These are phyloP conservation scores for Vultur gryphus DNA, from an alignment of 2,797 vertebrate genomes.

Conservation along the genomic window DNA sequence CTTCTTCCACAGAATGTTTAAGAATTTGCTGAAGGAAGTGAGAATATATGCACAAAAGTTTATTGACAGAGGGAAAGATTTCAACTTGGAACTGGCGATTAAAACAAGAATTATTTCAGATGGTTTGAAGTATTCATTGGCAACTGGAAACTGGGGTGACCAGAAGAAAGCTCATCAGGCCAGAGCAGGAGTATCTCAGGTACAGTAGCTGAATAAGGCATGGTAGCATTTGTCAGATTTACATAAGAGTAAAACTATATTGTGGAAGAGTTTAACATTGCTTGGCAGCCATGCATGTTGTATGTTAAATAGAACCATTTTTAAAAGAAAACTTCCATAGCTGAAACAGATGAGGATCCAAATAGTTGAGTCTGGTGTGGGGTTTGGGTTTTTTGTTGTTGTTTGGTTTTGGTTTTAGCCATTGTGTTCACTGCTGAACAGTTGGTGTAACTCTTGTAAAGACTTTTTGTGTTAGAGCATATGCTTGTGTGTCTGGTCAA, in stretches of 20 bases:
- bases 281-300: background rate
- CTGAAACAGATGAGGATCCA: background rate
- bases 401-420: background rate
- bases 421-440: background rate
- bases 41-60: slow-evolving; percentile 98
- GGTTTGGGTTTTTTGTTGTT: accelerated
- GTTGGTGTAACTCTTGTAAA: background rate
- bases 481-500: background rate
- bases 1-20: slow-evolving; percentile 88
- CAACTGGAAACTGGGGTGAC: slow-evolving; percentile 98
- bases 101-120: slow-evolving; percentile 98
- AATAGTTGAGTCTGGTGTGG: background rate
- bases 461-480: background rate
- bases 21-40: slow-evolving; percentile 98
- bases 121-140: slow-evolving; percentile 94
- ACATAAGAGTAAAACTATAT: background rate
- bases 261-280: background rate
- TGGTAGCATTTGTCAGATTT: background rate
- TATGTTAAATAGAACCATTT: background rate
- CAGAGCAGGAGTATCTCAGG: slow-evolving; percentile 96
- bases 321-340: background rate
- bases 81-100: slow-evolving; percentile 96
- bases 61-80: slow-evolving; percentile 96
- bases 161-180: slow-evolving; percentile 99
- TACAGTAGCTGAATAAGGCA: slow-evolving; percentile 19